Evolutionary conservation across 2,888 invertebrate species (phyloP).

Genomic region (Atherix ibis): DNA sequence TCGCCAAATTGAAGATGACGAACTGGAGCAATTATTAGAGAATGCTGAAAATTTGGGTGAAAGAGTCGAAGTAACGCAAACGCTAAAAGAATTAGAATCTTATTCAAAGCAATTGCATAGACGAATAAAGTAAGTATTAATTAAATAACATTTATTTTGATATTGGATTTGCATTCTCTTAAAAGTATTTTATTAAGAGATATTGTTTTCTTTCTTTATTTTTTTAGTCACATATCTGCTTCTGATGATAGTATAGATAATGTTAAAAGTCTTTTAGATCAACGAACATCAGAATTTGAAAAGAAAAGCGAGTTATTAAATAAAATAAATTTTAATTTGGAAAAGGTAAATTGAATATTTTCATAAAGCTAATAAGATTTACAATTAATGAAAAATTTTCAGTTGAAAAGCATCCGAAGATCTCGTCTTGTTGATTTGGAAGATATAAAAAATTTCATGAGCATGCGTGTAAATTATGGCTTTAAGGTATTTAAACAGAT

Average conservation of each 20-base stretch:
- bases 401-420: no score
- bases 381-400: no score
- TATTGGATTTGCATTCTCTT: constrained; percentile 5
- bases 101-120: constrained; percentile 23
- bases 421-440: no score
- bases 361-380: no score
- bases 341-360: no score
- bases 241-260: constrained; percentile 18
- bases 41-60: constrained; percentile 22
- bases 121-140: constrained; percentile 14
- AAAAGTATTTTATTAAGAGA: not conserved
- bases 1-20: not conserved
- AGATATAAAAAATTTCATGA: no score
- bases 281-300: constrained; percentile 29
- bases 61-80: constrained; percentile 23
- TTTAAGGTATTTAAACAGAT: no score
- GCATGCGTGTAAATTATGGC: no score
- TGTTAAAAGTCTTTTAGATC: constrained; percentile 29
- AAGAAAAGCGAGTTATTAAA: constrained; percentile 27
- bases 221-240: constrained; percentile 17
- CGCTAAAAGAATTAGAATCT: constrained; percentile 28
- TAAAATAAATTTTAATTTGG: no score
- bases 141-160: not conserved
- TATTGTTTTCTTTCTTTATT: no score
- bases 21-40: not conserved